Evolutionary conservation across 2,888 invertebrate species (phyloP).

Genomic region (Nephrotoma guestfalica): DNA sequence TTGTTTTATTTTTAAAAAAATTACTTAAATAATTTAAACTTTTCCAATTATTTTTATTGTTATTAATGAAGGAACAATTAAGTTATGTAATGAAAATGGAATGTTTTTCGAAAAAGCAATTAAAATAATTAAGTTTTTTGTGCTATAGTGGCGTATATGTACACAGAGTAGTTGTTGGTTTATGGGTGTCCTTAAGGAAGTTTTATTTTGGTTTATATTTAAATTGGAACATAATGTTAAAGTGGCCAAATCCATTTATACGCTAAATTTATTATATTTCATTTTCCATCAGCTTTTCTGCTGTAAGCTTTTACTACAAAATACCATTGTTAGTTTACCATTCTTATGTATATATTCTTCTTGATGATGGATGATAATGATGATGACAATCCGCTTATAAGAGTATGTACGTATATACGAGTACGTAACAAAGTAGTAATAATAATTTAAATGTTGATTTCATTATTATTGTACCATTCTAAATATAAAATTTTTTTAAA

Average conservation of each 20-base stretch:
- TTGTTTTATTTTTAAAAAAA: neutral
- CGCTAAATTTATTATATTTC: neutral
- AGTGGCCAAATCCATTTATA: neutral
- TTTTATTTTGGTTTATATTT: neutral
- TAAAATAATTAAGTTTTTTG: neutral
- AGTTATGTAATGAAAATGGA: neutral
- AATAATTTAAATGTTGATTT: neutral
- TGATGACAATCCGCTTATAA: neutral
- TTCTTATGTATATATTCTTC: neutral
- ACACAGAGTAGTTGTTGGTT: neutral
- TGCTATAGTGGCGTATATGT: neutral
- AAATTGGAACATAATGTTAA: neutral
- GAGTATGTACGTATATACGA: neutral
- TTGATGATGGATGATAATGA: neutral
- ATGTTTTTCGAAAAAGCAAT: neutral
- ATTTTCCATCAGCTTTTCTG: neutral
- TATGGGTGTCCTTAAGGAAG: neutral
- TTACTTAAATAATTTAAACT: neutral
- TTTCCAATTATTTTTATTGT: neutral
- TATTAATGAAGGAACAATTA: neutral
- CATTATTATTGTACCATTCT: neutral
- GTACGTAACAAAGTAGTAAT: neutral
- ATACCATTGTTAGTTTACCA: neutral
- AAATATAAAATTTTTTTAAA: neutral
- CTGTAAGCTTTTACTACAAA: neutral